Evolutionary conservation across 2,888 invertebrate genomes (phyloP), one percentile per base, ranked within the genome.

Genomic region (Melanophora roralis): DNA sequence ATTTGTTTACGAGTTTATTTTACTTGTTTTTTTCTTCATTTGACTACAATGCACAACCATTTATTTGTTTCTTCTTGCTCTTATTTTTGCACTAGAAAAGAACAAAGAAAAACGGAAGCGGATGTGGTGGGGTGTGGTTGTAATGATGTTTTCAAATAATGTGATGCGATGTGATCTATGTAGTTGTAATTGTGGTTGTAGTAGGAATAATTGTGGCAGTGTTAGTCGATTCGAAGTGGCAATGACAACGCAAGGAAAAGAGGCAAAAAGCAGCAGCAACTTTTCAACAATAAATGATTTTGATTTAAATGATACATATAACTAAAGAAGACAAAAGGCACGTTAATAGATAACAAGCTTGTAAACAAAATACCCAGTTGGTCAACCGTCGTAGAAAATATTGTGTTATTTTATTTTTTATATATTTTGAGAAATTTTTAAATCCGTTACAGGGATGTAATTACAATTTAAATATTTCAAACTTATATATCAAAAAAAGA

Each of bases 81-180:
- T 8, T 19, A 8, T 53, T 55, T 32, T 47, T 62, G 49, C 62
- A 64, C 60, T 34, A 62, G 55, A 73, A 64, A 57, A 68, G 51
- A 57, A 45, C 34, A 62, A 62, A 43, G 6, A 3, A 27, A 62
- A 73, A 49, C 73, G 80, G 80, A 80, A 80, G 73, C 80, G 80
- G 80, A 80, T 80, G 76, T 76, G 76, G 80, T 73, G 76, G 72
- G 76, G 80, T 73, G 67, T 72, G 72, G 73, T 80, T 76, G 76
- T 79, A 68, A 76, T 73, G 79, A 71, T 79, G 80, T 76, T 80
- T 69, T 51, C 59, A 43, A 64, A 27, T 69, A 36, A 55, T 62
- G 57, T 40, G 38, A 59, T 79, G 69, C 69, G 27, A 27, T n/a
- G n/a, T n/a, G n/a, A n/a, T n/a, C 4, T 27, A 27, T 64, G 45